Base-by-base conservation (phyloP, 2,113 vertebrate genomes). In the Elephas maximus region DNA sequence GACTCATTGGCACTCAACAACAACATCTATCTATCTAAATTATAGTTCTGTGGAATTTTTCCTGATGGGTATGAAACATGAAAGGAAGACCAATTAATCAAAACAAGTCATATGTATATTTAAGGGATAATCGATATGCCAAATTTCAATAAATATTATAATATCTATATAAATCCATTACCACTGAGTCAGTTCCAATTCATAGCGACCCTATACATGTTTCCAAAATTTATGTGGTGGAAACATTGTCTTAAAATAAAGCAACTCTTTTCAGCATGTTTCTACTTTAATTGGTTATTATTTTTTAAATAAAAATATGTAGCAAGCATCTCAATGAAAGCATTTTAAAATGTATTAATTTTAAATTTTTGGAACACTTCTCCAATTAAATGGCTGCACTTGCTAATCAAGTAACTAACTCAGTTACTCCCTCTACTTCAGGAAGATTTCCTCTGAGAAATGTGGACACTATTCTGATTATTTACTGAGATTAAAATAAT, bases 221-320 rank as follows among this genome's bases (percentile, higher is more conserved):
- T 82, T 17, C n/a, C n/a, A 82, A 33, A 86, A 69, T 37, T 30
- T n/a, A 78, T 78, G 45, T 33, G 12, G 24, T 21, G 44, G 41
- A 86, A 94, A 69, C 37, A 81, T 69, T 93, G 60, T 82, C 37
- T 76, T 87, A 87, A 91, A 10, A 15, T 41, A 86, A 8, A 93
- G 53, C 24, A 14, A 63, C 6, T 41, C 6, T 76, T 95, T 96
- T 81, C 76, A 90, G n/a, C n/a, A 76, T 69, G 45, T 41, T 9
- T 24, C 18, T 51, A 63, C 14, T 90, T 88, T 37, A 67, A 71
- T 51, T 37, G 2, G 0, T 78, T 62, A 17, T 81, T 69, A n/a
- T 37, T 77, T 96, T 41, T 28, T 44, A 37, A 65, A 57, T 71
- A 4, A 53, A 81, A 30, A 2, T 73, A 69, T 62, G 5, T 45